Conservation (phyloP, 2,797 vertebrate species). For the Rhinoraja longicauda region DNA sequence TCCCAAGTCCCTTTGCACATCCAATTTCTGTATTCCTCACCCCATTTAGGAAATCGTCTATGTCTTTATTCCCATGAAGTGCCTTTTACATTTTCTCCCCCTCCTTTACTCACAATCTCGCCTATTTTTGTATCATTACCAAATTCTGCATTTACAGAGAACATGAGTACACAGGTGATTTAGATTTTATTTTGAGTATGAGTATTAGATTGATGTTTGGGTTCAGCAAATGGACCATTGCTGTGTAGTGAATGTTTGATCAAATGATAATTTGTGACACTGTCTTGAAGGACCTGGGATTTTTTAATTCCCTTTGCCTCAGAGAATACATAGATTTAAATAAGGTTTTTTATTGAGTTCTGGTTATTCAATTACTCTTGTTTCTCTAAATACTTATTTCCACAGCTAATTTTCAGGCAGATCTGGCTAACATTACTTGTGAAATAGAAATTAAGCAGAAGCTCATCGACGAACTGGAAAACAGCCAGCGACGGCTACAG, state of each 20-base stretch:
- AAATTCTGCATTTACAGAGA: neutral
- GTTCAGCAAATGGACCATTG: neutral
- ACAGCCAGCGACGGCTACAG: conserved; percentile 87
- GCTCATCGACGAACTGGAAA: conserved; percentile 92
- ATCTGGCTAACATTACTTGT: conserved; percentile 93
- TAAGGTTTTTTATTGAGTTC: too few species aligned
- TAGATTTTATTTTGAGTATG: neutral
- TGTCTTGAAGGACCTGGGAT: neutral
- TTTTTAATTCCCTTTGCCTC: neutral
- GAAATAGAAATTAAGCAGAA: conserved; percentile 98
- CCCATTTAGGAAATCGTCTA: too few species aligned
- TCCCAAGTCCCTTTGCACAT: too few species aligned
- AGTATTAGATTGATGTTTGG: neutral
- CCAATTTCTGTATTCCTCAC: too few species aligned
- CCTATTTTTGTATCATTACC: too few species aligned
- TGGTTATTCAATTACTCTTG: neutral
- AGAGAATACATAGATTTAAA: neutral
- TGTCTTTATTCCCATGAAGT: too few species aligned
- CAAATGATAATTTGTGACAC: neutral
- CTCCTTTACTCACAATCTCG: too few species aligned
- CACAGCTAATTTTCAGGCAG: conserved; percentile 82
- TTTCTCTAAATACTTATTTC: conserved; percentile 16
- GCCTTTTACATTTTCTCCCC: too few species aligned
- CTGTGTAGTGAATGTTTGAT: neutral
- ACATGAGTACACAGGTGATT: too few species aligned